Percentiles rank a stretch among this genome's conserved stretches.
phyloP scores from a whole-genome alignment of 2,113 vertebrate genomes.

The Xenotilapia caudafasciata region DNA sequence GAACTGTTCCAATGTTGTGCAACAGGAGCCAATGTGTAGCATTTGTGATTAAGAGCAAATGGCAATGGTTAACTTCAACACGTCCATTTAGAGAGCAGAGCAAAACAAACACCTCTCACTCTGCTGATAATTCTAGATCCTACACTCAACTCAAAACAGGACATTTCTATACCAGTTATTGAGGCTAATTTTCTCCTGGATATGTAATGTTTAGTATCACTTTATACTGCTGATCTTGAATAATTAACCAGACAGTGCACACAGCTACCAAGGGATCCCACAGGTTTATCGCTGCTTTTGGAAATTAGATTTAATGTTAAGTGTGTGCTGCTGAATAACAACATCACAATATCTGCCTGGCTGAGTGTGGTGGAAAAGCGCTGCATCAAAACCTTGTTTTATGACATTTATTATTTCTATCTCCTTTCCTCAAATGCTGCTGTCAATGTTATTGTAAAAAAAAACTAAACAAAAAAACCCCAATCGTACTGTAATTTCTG shows the following conservation, averaged over 20 bases:
- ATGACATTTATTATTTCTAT: background rate
- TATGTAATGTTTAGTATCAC: background rate
- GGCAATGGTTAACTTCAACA: constrained; percentile 3
- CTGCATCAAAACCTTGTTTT: background rate
- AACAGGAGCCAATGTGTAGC: background rate
- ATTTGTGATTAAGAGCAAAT: background rate
- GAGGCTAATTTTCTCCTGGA: background rate
- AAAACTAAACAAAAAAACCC: rapidly evolving
- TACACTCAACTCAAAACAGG: background rate
- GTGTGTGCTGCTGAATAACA: background rate
- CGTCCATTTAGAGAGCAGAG: constrained; percentile 1
- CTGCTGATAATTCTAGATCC: background rate
- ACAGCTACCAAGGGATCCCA: background rate
- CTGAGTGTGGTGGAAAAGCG: background rate
- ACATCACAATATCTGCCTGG: background rate
- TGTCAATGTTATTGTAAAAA: background rate
- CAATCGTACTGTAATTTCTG: background rate
- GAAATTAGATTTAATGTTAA: background rate
- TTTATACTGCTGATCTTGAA: background rate
- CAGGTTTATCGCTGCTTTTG: background rate
- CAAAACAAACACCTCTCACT: constrained; percentile 22
- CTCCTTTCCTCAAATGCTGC: background rate
- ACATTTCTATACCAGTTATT: background rate
- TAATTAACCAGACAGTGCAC: background rate
- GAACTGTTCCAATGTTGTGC: background rate